Evolutionary conservation across 2,113 vertebrate species (phyloP).

Genomic region (Sphyrna mokarran): DNA sequence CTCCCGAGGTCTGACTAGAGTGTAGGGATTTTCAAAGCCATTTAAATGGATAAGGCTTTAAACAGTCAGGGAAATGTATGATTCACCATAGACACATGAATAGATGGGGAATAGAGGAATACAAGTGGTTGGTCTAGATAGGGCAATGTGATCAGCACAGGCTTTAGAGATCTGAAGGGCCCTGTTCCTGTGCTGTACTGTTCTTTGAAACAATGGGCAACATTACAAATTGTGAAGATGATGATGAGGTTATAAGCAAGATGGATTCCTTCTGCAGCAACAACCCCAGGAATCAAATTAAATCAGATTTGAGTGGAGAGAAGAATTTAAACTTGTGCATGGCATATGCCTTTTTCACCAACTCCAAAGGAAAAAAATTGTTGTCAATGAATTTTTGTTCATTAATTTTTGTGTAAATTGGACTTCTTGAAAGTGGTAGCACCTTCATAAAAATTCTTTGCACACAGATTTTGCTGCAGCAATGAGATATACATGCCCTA

Average conservation of each 20-base stretch:
- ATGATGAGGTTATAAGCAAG: background rate
- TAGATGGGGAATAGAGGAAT: too few relatives aligned
- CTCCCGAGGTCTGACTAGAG: background rate
- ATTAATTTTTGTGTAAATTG: background rate
- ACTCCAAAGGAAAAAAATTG: background rate
- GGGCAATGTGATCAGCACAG: too few relatives aligned
- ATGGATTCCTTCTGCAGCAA: background rate
- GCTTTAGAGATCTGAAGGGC: too few relatives aligned
- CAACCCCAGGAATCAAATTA: background rate
- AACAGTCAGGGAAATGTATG: background rate
- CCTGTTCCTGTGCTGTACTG: too few relatives aligned
- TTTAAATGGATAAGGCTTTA: background rate
- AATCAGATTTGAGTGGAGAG: background rate
- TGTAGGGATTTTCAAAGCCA: background rate
- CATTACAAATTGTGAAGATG: background rate
- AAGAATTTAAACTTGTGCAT: background rate
- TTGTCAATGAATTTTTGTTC: background rate
- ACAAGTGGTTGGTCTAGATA: too few relatives aligned
- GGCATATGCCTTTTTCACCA: background rate
- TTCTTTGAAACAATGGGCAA: background rate
- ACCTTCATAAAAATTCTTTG: background rate
- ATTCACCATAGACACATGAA: too few relatives aligned
- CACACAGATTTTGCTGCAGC: background rate
- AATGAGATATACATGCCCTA: background rate
- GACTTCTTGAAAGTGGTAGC: background rate